Evolutionary conservation across 2,888 invertebrate genomes (phyloP), one percentile per base, ranked within the genome.

Genomic region (Drosophila pseudotalamancana): DNA sequence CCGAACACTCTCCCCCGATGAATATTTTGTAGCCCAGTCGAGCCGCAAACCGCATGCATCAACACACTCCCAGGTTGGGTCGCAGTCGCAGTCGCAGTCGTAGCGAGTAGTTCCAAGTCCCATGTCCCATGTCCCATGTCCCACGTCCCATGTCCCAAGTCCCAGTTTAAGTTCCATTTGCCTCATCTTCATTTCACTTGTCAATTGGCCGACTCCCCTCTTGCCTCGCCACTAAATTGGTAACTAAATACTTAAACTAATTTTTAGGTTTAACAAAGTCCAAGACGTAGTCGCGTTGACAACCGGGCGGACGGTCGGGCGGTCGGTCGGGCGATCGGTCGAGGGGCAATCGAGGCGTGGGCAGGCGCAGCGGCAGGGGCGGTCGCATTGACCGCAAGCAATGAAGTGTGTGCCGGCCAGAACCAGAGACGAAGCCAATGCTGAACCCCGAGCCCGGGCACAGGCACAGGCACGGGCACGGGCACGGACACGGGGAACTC

Each of bases 211-310:
- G 18, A 11, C 19, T n/a, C 16, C 43, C 25, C 12, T 23, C 32
- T 46, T 9, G 32, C 43, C 53, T 40, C 51, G 25, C 64, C 59
- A 73, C 76, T 77, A 89, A 87, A 87, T 89, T 87, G 82, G 87
- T 89, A 87, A 87, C 87, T 82, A 87, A 89, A 87, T 87, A 87
- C 87, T 76, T 88, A 81, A 88, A 85, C 88, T 84, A 84, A 84
- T 84, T 84, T 84, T 84, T 87, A 88, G 88, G 87, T 85, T 88
- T 87, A 88, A 71, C 88, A 83, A 84, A 88, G 86, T 82, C 86
- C 72, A 72, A 76, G 75, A 73, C 72, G 82, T 72, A 49, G 87
- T 63, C 62, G 84, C 59, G 72, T 60, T 78, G 82, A 67, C 78
- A 67, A 45, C 74, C 70, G 57, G 56, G 6, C 50, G 48, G 45